Conservation (phyloP, 92 coral and sea anemone species). For the Nematostella vectensis region DNA sequence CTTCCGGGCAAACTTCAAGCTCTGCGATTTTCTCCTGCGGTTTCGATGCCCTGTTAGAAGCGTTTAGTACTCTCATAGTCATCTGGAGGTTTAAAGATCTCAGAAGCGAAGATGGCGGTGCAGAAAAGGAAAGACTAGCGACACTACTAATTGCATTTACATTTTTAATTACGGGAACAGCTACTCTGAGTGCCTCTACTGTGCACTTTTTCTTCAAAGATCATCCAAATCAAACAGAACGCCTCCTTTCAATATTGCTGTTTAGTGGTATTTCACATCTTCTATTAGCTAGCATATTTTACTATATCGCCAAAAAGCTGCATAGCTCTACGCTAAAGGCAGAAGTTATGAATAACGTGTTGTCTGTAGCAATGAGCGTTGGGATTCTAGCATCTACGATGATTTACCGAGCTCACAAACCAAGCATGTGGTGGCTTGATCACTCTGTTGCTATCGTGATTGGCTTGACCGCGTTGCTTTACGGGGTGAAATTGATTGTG, state of each 20-base stretch:
- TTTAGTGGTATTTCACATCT: constrained; percentile 31
- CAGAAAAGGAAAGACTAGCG: constrained; percentile 50
- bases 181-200: constrained; percentile 40
- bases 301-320: constrained; percentile 29
- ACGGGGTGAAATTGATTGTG: constrained; percentile 30
- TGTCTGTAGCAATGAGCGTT: constrained; percentile 44
- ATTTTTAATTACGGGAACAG: constrained; percentile 46
- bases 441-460: constrained; percentile 45
- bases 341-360: constrained; percentile 45
- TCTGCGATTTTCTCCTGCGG: constrained; percentile 78
- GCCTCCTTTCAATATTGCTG: constrained; percentile 37
- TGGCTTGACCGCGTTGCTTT: constrained; percentile 35
- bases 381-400: constrained; percentile 43
- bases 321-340: constrained; percentile 58
- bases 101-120: constrained; percentile 15
- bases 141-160: constrained; percentile 41
- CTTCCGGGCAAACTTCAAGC: constrained; percentile 50
- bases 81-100: constrained; percentile 73
- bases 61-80: constrained; percentile 58
- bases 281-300: constrained; percentile 23
- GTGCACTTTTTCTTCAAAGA: constrained; percentile 35
- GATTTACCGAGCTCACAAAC: constrained; percentile 30
- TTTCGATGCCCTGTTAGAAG: constrained; percentile 60
- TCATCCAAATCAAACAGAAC: constrained; percentile 43
- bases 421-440: constrained; percentile 57